Conservation (phyloP, 2,113 vertebrate species). For the Pelobates fuscus region DNA sequence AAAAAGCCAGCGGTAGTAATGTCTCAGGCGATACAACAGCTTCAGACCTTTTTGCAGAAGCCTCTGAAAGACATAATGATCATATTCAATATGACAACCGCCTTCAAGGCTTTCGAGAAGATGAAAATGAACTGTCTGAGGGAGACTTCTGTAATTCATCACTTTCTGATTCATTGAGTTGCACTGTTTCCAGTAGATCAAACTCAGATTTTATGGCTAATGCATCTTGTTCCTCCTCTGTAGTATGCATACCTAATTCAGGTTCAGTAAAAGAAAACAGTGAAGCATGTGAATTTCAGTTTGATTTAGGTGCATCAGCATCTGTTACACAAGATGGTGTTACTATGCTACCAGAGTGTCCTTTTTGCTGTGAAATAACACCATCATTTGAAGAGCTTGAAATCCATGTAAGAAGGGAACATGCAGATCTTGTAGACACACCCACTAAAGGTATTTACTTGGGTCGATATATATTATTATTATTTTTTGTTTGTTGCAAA, state of each 20-base stretch:
- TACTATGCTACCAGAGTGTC: constrained; percentile 54
- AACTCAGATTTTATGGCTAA: not conserved
- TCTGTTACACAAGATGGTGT: not conserved
- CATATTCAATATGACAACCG: too few species aligned
- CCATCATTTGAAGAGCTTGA: constrained; percentile 59
- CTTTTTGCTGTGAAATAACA: constrained; percentile 63
- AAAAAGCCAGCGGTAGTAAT: too few species aligned
- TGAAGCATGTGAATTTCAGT: not conserved
- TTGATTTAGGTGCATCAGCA: not conserved
- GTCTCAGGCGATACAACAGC: too few species aligned
- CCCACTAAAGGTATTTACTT: constrained; percentile 55
- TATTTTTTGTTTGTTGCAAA: too few species aligned
- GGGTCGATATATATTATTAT: too few species aligned
- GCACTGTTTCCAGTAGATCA: too few species aligned
- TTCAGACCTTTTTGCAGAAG: too few species aligned
- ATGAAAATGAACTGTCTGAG: too few species aligned
- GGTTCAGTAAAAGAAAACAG: not conserved
- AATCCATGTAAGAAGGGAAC: constrained; percentile 58
- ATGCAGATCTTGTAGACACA: constrained; percentile 56
- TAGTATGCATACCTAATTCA: not conserved
- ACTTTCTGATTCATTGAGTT: too few species aligned
- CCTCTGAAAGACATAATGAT: too few species aligned
- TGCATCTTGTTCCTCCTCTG: not conserved
- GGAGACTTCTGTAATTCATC: too few species aligned
- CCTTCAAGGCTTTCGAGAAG: not conserved